Evolutionary conservation across 2,113 vertebrate species (phyloP), one percentile per base, ranked within the genome.

Genomic region (Dipodomys ordii): DNA sequence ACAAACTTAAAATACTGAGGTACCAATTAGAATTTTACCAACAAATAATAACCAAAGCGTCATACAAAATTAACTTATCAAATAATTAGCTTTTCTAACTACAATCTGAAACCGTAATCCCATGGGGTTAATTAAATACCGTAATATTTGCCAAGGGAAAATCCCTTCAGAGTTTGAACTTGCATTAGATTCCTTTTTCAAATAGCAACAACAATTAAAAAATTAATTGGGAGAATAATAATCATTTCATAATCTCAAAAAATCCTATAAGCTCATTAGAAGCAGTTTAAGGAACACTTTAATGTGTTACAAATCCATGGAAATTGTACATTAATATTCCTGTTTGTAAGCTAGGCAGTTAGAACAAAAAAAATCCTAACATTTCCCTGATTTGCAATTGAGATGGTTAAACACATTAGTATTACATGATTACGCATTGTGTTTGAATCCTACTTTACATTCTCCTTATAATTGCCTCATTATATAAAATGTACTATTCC

Each of bases 401-500:
- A 96, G 53, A 97, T 94, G 39, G 87, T 64, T 87, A 62, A 60
- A 19, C 53, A 67, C 12, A 30, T 87, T 94, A 62, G 78, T 93
- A 93, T 90, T 84, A 81, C 46, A 96, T 83, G 78, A 93, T 62
- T 92, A 68, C 2, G n/a, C 22, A 93, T 71, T 95, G 60, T 80
- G 91, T 96, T 93, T 65, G 32, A 96, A 95, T 2, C 97, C 84
- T 49, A 12, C 82, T 49, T 95, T 35, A 94, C 1, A 11, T 62
- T 91, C 20, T 71, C 68, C 65, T 23, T 35, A 32, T 94, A 96
- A 77, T 82, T 95, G 10, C 8, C 32, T 96, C 76, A 92, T 73
- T 91, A 97, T 85, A 67, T 57, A 93, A 96, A 96, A 94, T 83
- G 53, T 4, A 69, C 68, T 90, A 19, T n/a, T 94, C 35, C 83